Base-by-base conservation (phyloP, 2,888 invertebrate species). In the Meta bourneti region DNA sequence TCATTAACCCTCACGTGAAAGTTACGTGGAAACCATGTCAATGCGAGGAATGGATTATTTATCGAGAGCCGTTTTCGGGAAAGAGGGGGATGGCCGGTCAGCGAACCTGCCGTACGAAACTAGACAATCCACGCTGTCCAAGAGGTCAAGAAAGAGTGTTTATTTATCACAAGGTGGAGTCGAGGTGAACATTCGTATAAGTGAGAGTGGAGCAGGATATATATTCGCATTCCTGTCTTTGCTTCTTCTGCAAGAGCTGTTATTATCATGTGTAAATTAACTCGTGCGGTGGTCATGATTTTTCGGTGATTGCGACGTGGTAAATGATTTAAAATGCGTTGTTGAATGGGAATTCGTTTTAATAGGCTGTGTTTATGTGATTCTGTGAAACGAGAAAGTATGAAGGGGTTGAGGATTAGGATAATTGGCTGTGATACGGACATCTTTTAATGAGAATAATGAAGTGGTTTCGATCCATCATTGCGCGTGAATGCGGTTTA, bases 1-100 rank as follows among this genome's bases (percentile, higher is more conserved):
- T 72, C 70, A 83, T 83, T 83, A 83, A 83, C 83, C 83, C 72
- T 49, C 74, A 52, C 83, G 52, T 70, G 83, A 74, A 79, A 72
- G 72, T 70, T 71, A 74, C 83, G 74, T 83, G 83, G 74, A 83
- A 83, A 83, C 71, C 52, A 83, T 83, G 83, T 83, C 83, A 83
- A 11, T 61, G 54, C 16, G 79, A 16, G 79, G 34, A 79, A 34
- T 34, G 34, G 34, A 34, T 34, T 34, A 34, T 34, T 34, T 4
- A 34, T 34, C 34, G 34, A 13, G 34, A 54, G 61, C 34, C 20
- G 61, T 19, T 16, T 11, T 69, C 52, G 51, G 34, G 61, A 11
- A 16, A 16, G 11, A n/a, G 78, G 8, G 20, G 13, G 79, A 49
- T 11, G 34, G 11, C 20, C 79, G 79, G 79, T 79, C 79, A 79